phyloP scores from a whole-genome alignment of 2,888 invertebrate species.

The Macrophya annulata region DNA sequence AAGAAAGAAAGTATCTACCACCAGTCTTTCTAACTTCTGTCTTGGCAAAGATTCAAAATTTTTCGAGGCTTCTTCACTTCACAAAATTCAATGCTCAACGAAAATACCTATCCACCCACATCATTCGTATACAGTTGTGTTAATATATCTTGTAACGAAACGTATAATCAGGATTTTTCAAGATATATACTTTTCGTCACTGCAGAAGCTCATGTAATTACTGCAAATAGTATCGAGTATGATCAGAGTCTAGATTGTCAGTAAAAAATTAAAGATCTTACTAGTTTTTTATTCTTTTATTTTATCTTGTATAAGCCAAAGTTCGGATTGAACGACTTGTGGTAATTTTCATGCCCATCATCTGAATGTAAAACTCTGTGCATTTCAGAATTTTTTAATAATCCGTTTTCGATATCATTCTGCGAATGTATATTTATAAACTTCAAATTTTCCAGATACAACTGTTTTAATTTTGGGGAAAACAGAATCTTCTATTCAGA shows the following conservation, averaged over 20 bases:
- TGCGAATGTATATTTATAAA: no score
- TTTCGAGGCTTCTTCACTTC: background rate
- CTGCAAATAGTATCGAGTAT: background rate
- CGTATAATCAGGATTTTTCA: background rate
- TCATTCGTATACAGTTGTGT: background rate
- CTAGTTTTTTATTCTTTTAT: background rate
- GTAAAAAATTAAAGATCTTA: background rate
- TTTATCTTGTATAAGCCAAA: no score
- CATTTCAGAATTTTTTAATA: no score
- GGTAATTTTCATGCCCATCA: no score
- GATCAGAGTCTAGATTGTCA: background rate
- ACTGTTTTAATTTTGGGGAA: no score
- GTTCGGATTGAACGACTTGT: no score
- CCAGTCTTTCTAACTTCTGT: background rate
- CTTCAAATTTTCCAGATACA: no score
- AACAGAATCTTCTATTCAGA: background rate
- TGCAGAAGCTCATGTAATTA: background rate
- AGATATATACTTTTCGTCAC: background rate
- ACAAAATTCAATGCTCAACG: background rate
- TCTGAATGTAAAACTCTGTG: no score
- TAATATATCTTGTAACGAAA: background rate
- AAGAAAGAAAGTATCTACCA: background rate
- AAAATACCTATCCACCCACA: background rate
- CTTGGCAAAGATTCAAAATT: conserved; percentile 4
- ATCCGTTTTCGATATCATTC: no score